Evolutionary conservation across 2,888 invertebrate genomes (phyloP), one percentile per base, ranked within the genome.

Genomic region (Yponomeuta cagnagella): DNA sequence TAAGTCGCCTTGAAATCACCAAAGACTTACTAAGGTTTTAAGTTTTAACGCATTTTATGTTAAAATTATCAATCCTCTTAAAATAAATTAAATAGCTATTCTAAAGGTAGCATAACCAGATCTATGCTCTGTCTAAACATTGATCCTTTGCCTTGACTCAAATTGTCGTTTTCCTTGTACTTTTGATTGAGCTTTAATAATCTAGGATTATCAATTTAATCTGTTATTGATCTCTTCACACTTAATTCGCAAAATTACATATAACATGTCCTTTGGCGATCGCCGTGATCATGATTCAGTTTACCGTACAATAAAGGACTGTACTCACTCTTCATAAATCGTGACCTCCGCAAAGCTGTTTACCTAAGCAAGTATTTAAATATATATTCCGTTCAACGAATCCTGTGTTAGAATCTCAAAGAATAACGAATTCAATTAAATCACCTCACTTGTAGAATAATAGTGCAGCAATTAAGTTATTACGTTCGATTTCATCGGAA

Each of bases 401-500:
- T 10, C 30, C 23, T 64, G 15, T 31, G 10, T 23, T 65, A 31
- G 33, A 65, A 2, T 31, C 65, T 33, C 65, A 31, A 12, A 15
- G 31, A 65, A 31, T 65, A 65, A 65, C 12, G 31, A 30, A 65
- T 65, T 65, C 31, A 30, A 9, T 33, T 58, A 0, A 65, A 33
- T 10, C 65, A 65, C 65, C 65, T 65, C 65, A 65, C 10, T 33
- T 4, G 5, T 15, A 12, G 4, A 65, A 31, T 12, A 65, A 52
- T 31, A 52, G 68, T 52, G 52, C 31, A 69, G 23, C 69, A 70
- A 71, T 71, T 72, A 65, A 73, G 74, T 78, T 79, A 80, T 79
- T 74, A 73, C 84, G 79, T 76, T 69, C 74, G 81, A 85, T 73
- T 86, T 82, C 77, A 80, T 82, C 76, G 79, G 74, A 77, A 84